Evolutionary conservation across 1,140 invertebrate species (phyloP).

Genomic region (Listronotus bonariensis): DNA sequence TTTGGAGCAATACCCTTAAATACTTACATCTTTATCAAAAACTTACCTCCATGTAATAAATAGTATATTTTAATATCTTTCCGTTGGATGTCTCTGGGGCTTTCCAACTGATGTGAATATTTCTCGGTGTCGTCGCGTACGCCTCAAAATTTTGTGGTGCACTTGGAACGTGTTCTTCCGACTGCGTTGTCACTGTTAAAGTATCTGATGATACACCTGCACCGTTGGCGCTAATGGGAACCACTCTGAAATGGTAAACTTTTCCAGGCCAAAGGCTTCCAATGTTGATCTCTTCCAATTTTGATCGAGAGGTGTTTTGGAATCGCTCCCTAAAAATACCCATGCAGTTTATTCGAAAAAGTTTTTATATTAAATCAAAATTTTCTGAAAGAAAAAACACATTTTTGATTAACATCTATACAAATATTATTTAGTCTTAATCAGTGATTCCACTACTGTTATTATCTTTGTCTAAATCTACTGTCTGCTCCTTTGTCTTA

Average conservation of each 20-base stretch:
- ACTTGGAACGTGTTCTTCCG: conserved; percentile 79
- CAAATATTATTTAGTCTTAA: too few species aligned
- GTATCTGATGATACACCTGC: conserved; percentile 66
- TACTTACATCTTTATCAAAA: too few species aligned
- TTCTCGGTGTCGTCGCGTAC: conserved; percentile 67
- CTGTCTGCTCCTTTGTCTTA: too few species aligned
- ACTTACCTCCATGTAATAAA: conserved; percentile 77
- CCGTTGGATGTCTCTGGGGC: conserved; percentile 68
- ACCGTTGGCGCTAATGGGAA: conserved; percentile 75
- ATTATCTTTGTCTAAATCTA: too few species aligned
- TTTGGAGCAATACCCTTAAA: too few species aligned
- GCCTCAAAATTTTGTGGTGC: conserved; percentile 73
- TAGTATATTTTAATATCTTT: conserved; percentile 70
- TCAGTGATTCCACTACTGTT: too few species aligned
- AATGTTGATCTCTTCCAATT: conserved; percentile 81
- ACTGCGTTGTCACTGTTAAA: conserved; percentile 67
- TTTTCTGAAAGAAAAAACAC: too few species aligned
- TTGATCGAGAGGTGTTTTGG: conserved; percentile 69
- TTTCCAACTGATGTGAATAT: conserved; percentile 75
- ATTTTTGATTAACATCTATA: too few species aligned
- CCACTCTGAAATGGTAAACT: conserved; percentile 83
- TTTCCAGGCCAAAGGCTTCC: conserved; percentile 80
- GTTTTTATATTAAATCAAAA: too few species aligned
- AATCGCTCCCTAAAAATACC: conserved; percentile 80
- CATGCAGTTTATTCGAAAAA: too few species aligned